Conservation (phyloP, 2,113 vertebrate species). For the Pavo muticus region DNA sequence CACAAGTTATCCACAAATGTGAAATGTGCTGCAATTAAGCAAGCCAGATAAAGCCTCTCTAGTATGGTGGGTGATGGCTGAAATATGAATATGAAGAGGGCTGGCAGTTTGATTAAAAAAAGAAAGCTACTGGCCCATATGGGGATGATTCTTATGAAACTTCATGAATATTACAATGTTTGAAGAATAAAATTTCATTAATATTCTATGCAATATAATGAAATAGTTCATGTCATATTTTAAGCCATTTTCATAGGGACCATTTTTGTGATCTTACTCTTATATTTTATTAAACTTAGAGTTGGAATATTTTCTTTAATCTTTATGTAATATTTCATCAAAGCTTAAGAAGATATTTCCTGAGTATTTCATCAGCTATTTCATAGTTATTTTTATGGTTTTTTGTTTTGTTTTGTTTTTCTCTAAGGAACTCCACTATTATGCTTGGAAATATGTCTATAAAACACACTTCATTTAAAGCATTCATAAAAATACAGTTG, state of each 20-base stretch:
- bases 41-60: background rate
- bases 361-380: background rate
- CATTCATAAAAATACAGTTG: background rate
- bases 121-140: background rate
- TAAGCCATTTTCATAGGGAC: background rate
- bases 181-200: slow-evolving; percentile 25
- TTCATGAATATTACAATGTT: background rate
- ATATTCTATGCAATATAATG: slow-evolving; percentile 14
- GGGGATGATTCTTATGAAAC: background rate
- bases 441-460: background rate
- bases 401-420: background rate
- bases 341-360: background rate
- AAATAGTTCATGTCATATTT: slow-evolving; percentile 15
- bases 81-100: background rate
- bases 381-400: background rate
- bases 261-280: background rate
- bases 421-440: background rate
- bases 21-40: background rate
- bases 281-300: slow-evolving; percentile 25
- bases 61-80: background rate
- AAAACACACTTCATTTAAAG: background rate
- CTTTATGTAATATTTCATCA: background rate
- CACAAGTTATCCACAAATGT: background rate
- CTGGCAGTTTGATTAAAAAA: background rate
- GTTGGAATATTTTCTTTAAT: background rate